Evolutionary conservation across 2,888 invertebrate genomes (phyloP), one percentile per base, ranked within the genome.

Genomic region (Spicauda simplicius): DNA sequence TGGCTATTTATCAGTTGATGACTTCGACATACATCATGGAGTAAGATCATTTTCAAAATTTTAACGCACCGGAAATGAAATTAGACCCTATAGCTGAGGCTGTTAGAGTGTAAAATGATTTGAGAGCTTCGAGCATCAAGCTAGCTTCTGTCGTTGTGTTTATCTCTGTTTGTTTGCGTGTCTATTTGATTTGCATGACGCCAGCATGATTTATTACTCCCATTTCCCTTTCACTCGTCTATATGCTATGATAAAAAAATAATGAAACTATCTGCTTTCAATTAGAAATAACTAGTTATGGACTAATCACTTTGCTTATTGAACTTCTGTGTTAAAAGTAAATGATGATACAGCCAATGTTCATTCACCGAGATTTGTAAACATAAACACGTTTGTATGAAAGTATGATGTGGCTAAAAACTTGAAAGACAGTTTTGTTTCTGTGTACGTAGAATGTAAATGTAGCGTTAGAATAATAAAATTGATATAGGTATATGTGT

Each of bases 151-250:
- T 90, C 80, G 85, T 91, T 91, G 86, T 90, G 86, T 91, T 88
- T 78, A 79, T 88, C 82, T 85, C 78, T 80, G 86, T 89, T 92
- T 87, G 88, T 92, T 92, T 92, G 91, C 90, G 88, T 88, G 87
- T 90, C 81, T 86, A 79, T 89, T 90, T 93, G 85, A 91, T 93
- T 93, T 92, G 93, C 93, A 93, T 93, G 92, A 72, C 85, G 84
- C 87, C 80, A 86, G 93, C 92, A 93, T 93, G 93, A 80, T 82
- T 85, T 80, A 82, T 85, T 86, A 80, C 80, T 80, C 85, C 82
- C 84, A 74, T 81, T 80, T 80, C 85, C 83, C 83, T 79, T 82
- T 81, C 85, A 80, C 83, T 82, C 82, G 80, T 77, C 50, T 61
- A 55, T 61, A 33, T 41, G 54, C 30, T 14, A 25, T 25, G n/a